Evolutionary conservation across 2,797 vertebrate species (phyloP), one percentile per base, ranked within the genome.

Genomic region (Parauchenoglanis ngamensis): DNA sequence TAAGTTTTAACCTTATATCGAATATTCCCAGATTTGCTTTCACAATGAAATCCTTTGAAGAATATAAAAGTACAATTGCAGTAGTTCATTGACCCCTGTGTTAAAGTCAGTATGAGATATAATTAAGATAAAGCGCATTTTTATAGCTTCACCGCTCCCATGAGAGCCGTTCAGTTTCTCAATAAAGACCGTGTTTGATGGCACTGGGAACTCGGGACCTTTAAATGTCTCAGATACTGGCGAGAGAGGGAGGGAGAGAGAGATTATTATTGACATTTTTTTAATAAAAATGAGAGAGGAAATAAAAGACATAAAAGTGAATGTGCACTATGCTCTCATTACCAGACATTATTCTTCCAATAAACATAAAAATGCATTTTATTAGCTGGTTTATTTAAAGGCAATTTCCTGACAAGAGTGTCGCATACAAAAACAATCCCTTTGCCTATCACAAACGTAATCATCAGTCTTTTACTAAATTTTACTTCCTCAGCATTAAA

Each of bases 121-220:
- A 82, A 85, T 83, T 85, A 87, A 88, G 78, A 90, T 90, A 81
- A 85, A 89, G 56, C 7, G 57, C 35, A 87, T 89, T 85, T 83
- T 85, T 79, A 85, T 79, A 76, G 63, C 46, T 79, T 77, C 56
- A 63, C 6, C 44, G 23, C 79, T 82, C 85, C 72, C 40, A 19
- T 23, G 23, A 85, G 85, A 85, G 49, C 61, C 57, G 46, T 61
- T 44, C 56, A 54, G 1, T 11, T 78, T 56, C 76, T 57, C 76
- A 35, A 57, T 78, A 57, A 78, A 57, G 52, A 56, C 1, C 1
- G 0, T 79, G 28, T 59, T 40, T 59, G 31, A 79, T 57, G 54
- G 54, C 8, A 13, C 1, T 23, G 75, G 52, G 52, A 77, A 54
- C 25, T 7, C n/a, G 52, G n/a, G 52, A 56, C 25, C 15, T 46